A percentile compares a stretch with the other conserved stretches of the same genome.
phyloP scores from a whole-genome alignment of 2,113 vertebrate species.

The Ursus arctos region DNA sequence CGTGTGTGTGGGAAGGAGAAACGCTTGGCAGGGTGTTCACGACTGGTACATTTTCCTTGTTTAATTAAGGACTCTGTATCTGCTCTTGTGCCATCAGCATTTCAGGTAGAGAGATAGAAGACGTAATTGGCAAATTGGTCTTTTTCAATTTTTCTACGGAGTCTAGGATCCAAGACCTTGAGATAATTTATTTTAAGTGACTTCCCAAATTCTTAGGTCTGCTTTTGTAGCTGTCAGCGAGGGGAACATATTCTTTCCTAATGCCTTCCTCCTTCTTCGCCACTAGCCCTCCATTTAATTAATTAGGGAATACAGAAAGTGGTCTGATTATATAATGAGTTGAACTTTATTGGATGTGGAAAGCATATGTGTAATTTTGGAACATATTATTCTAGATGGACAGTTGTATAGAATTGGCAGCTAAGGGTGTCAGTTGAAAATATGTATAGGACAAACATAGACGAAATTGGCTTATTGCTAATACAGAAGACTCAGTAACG shows the following conservation, averaged over 20 bases:
- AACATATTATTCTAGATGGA: not conserved
- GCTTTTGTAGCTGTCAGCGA: not conserved
- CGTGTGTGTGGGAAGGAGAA: not conserved
- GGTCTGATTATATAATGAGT: not conserved
- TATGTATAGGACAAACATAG: not conserved
- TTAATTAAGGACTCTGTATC: not conserved
- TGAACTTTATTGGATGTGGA: not conserved
- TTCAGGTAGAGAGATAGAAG: not conserved
- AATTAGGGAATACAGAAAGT: not conserved
- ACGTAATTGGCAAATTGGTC: not conserved
- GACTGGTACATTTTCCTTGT: not conserved
- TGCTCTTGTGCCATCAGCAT: not conserved
- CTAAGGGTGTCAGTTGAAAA: not conserved
- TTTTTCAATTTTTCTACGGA: not conserved
- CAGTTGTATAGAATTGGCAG: not conserved
- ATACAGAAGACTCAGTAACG: not conserved
- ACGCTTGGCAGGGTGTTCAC: not conserved
- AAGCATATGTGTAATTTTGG: not conserved
- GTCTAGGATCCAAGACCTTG: conserved; percentile 23
- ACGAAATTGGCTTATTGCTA: not conserved
- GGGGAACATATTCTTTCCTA: not conserved
- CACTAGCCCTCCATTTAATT: not conserved
- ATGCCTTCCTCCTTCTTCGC: not conserved
- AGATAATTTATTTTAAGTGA: not conserved
- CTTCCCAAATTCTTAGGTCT: not conserved